Conservation (phyloP, 1,140 invertebrate genomes). For the Temnothorax nylanderi region DNA sequence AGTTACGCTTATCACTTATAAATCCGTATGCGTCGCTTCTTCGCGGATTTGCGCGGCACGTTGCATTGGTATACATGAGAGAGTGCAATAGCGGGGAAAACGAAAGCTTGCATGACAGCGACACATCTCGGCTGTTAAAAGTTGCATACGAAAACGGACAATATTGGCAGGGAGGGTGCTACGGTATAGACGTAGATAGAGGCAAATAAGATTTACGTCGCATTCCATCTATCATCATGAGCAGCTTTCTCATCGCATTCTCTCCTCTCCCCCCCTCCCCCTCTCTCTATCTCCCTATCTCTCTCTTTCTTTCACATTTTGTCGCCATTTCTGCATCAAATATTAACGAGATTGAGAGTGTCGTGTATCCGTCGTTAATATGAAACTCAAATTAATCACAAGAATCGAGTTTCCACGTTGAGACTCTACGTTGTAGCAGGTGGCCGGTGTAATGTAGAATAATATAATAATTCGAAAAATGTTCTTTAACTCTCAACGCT, state of each 20-base stretch:
- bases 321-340: constrained; percentile 9
- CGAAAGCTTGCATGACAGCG: constrained; percentile 42
- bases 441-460: not conserved
- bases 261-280: not conserved
- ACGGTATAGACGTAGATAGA: constrained; percentile 36
- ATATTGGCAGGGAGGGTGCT: constrained; percentile 19
- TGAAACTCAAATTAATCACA: constrained; percentile 34
- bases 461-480: constrained; percentile 43
- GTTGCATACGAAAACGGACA: constrained; percentile 56
- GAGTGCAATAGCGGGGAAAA: not conserved
- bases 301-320: not conserved
- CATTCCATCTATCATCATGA: constrained; percentile 13
- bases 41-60: constrained; percentile 6
- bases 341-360: constrained; percentile 38
- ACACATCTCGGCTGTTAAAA: constrained; percentile 59
- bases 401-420: not conserved
- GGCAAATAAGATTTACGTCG: constrained; percentile 56
- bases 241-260: constrained; percentile 11
- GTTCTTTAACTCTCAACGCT: not conserved
- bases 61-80: not conserved
- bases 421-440: not conserved
- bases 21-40: constrained; percentile 3
- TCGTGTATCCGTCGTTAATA: constrained; percentile 31
- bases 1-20: constrained; percentile 51
- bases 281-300: not conserved